A percentile compares a stretch with the other conserved stretches of the same genome.
These are phyloP conservation scores for Todiramphus chloris DNA, from an alignment of 2,113 vertebrate species.

Conservation along the genomic window DNA sequence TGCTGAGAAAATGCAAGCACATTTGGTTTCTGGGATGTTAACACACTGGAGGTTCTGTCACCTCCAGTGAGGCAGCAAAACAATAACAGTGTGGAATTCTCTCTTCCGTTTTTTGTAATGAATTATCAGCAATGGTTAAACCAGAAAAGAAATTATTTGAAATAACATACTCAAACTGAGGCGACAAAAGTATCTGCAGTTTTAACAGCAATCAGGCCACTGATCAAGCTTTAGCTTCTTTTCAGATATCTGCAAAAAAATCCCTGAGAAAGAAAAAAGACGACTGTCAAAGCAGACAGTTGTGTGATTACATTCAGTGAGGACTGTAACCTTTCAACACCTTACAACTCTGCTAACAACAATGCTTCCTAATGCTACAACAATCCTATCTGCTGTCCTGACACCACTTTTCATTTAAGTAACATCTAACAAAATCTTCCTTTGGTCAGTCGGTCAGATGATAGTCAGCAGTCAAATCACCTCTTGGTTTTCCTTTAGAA, in stretches of 20 bases:
- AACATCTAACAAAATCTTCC: not conserved
- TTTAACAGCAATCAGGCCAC: not conserved
- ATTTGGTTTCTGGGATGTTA: not conserved
- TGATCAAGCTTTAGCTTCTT: not conserved
- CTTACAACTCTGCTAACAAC: not conserved
- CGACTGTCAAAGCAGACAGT: not conserved
- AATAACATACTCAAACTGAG: not conserved
- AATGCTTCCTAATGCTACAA: not conserved
- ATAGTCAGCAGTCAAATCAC: not conserved
- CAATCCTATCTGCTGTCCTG: not conserved
- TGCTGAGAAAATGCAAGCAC: not conserved
- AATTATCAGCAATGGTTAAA: not conserved
- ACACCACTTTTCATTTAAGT: not conserved
- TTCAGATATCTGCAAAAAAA: not conserved
- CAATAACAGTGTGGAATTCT: not conserved
- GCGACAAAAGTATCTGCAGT: not conserved
- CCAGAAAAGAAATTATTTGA: not conserved
- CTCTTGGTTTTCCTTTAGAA: not conserved
- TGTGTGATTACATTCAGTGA: not conserved
- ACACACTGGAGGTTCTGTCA: not conserved
- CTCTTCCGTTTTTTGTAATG: not conserved
- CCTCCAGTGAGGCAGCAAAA: not conserved
- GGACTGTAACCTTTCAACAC: not conserved
- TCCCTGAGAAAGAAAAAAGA: not conserved
- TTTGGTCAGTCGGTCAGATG: not conserved